A percentile compares a stretch with the other conserved stretches of the same genome.
Conservation (phyloP, 2,113 vertebrate species). For the Larimichthys crocea region DNA sequence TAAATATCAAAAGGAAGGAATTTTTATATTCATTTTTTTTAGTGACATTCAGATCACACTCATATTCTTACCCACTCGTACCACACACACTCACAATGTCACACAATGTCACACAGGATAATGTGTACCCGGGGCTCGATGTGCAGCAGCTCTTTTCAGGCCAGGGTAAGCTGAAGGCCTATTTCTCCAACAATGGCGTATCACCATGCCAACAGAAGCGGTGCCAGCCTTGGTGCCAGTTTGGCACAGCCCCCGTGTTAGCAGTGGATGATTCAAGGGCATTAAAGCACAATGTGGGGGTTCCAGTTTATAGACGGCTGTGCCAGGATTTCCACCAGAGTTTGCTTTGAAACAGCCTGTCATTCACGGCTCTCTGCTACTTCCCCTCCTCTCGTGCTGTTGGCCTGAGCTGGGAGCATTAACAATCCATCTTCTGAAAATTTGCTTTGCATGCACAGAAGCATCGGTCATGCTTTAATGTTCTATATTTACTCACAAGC, state of each 20-base stretch:
- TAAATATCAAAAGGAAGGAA: neutral
- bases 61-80: neutral
- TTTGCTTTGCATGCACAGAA: slow-evolving; percentile 59
- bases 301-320: slow-evolving; percentile 40
- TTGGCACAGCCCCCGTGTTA: slow-evolving; percentile 67
- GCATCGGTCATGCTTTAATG: slow-evolving; percentile 58
- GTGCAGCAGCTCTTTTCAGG: slow-evolving; percentile 59
- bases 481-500: slow-evolving; percentile 56
- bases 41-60: slow-evolving; percentile 10
- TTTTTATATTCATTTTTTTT: no score
- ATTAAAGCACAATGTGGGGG: slow-evolving; percentile 67
- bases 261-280: slow-evolving; percentile 77
- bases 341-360: slow-evolving; percentile 63
- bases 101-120: slow-evolving; percentile 63
- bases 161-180: slow-evolving; percentile 51
- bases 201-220: slow-evolving; percentile 74
- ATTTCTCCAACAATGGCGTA: slow-evolving; percentile 66
- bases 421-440: slow-evolving; percentile 53
- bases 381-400: slow-evolving; percentile 63
- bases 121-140: slow-evolving; percentile 36
- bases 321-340: slow-evolving; percentile 70
- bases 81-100: slow-evolving; percentile 57
- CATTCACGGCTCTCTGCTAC: slow-evolving; percentile 56
- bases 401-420: slow-evolving; percentile 22
- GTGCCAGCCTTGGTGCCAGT: slow-evolving; percentile 65